Conservation (phyloP, 2,888 invertebrate species). For the Drosophila paranaensis region DNA sequence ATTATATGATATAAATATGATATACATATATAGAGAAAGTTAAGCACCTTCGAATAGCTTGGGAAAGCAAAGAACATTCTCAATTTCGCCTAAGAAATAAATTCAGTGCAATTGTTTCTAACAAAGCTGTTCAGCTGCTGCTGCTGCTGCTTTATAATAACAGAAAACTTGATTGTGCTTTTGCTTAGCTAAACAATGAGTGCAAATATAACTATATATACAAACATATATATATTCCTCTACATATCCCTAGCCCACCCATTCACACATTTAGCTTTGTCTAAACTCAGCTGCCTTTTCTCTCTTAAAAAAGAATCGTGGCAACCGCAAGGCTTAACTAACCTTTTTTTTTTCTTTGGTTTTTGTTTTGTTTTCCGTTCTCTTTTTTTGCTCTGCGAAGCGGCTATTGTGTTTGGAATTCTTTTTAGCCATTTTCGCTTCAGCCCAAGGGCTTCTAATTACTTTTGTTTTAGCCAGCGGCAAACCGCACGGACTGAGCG, state of each 20-base stretch:
- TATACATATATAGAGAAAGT: too few species aligned
- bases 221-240: background rate
- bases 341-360: conserved; percentile 30
- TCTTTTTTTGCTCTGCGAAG: background rate
- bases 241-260: background rate
- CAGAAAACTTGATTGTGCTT: background rate
- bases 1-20: too few species aligned
- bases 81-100: background rate
- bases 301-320: conserved; percentile 13
- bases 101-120: background rate
- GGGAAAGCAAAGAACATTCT: too few species aligned
- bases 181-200: background rate
- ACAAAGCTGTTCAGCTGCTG: background rate
- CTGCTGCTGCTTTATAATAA: background rate
- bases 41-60: too few species aligned
- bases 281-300: background rate
- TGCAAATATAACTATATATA: background rate
- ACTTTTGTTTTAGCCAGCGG: conserved; percentile 52
- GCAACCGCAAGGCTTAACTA: conserved; percentile 39
- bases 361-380: background rate
- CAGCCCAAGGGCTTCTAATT: conserved; percentile 47
- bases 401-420: conserved; percentile 34
- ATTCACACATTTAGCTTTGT: background rate
- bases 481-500: conserved; percentile 28
- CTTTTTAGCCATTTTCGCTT: conserved; percentile 39